Evolutionary conservation across 2,113 vertebrate species (phyloP), one percentile per base, ranked within the genome.

Genomic region (Cyprinodon variegatus): DNA sequence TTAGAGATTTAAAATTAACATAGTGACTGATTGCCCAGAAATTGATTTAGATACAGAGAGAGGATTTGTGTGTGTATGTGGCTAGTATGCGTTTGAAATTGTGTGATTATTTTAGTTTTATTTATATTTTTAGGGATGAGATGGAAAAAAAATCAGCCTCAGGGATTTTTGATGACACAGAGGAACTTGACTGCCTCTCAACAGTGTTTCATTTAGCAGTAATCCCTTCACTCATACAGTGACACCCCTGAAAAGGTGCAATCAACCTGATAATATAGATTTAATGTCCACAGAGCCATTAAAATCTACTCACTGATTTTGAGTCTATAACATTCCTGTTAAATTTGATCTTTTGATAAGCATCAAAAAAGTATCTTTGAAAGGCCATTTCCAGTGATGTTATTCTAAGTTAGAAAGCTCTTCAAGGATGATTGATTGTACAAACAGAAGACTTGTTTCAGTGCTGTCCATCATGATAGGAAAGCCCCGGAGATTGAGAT

Each of bases 1-100:
- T 92, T 91, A 87, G 74, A 84, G 81, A 90, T 90, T 91, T 85
- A 83, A 85, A 92, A 89, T 62, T 75, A 70, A 82, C 46, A 77
- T 77, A 77, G 68, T 72, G 76, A 71, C 82, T 90, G 88, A 92
- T 85, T 88, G 85, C 81, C 78, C 83, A 61, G 77, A 86, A 78
- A 81, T 75, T 81, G 87, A 87, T 88, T 91, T 85, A 82, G 74
- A 80, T 67, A 84, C 75, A 17, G 46, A 67, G 53, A 70, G 81
- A 77, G 74, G n/a, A 59, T 71, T 36, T n/a, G 13, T 70, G 38
- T 59, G 8, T 64, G 57, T 48, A 59, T 15, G 48, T 48, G 15
- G 67, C 22, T 68, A 29, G 3, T 65, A 62, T 41, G 61, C 11
- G 40, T 59, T 15, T 74, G 37, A 65, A 7, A 62, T 61, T 50